A percentile compares a stretch with the other conserved stretches of the same genome.
These are phyloP conservation scores for Xenopus borealis DNA, from an alignment of 2,113 vertebrate species.

Conservation along the genomic window DNA sequence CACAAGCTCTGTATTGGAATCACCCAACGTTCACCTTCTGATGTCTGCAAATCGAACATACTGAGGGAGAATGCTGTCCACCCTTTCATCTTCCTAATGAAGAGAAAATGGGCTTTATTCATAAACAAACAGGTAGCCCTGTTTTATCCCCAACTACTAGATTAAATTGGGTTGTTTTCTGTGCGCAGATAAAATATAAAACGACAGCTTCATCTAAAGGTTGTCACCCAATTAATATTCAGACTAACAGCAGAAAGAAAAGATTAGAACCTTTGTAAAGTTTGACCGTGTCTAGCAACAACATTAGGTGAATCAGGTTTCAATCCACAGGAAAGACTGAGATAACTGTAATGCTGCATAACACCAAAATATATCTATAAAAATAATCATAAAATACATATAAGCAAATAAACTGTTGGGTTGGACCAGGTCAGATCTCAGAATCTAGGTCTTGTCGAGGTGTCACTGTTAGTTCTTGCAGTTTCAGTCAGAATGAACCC, in stretches of 20 bases:
- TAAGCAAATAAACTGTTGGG: no score
- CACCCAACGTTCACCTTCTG: neutral
- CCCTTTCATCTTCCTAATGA: neutral
- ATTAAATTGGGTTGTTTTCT: constrained; percentile 39
- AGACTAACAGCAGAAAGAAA: constrained; percentile 34
- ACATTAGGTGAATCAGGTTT: constrained; percentile 27
- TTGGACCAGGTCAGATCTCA: no score
- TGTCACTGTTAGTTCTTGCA: no score
- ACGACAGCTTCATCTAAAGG: constrained; percentile 29
- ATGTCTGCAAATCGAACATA: neutral
- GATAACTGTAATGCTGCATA: neutral
- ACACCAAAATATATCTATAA: neutral
- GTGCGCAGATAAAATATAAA: constrained; percentile 34
- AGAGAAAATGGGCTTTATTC: neutral
- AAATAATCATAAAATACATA: no score
- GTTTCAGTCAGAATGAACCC: no score
- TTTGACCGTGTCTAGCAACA: constrained; percentile 23
- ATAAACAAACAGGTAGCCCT: neutral
- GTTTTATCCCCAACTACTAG: neutral
- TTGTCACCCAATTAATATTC: constrained; percentile 35
- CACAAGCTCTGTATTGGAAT: no score
- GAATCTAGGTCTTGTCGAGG: no score
- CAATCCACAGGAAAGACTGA: neutral
- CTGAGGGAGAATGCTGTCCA: neutral
- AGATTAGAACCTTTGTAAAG: constrained; percentile 35